Conservation (phyloP, 1,140 invertebrate species). For the Elysia chlorotica region DNA sequence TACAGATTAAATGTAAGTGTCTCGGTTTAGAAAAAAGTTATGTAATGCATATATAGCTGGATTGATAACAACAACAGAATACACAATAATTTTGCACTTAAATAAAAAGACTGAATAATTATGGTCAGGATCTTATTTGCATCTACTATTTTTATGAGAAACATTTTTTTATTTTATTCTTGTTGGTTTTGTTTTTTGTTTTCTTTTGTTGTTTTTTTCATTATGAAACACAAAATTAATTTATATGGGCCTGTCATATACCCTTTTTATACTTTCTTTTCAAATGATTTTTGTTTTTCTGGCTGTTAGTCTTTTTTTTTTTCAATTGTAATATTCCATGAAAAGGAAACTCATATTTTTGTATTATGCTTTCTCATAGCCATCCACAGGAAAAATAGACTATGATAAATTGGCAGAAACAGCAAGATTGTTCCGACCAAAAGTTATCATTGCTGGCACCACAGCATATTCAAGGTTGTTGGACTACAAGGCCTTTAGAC, state of each 20-base stretch:
- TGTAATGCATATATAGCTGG: neutral
- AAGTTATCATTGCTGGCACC: conserved; percentile 85
- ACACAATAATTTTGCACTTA: too few species aligned
- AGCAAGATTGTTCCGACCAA: conserved; percentile 87
- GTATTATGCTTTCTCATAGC: conserved; percentile 43
- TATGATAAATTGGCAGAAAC: conserved; percentile 85
- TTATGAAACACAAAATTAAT: too few species aligned
- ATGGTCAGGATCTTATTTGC: too few species aligned
- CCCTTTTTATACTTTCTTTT: too few species aligned
- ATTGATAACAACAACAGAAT: neutral
- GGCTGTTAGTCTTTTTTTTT: too few species aligned
- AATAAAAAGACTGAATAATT: too few species aligned
- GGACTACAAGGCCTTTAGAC: conserved; percentile 81
- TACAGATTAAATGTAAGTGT: conserved; percentile 84
- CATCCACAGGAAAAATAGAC: conserved; percentile 86
- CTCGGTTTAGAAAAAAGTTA: too few species aligned
- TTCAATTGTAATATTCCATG: too few species aligned
- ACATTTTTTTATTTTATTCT: neutral
- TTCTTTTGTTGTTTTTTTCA: neutral
- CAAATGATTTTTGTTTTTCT: too few species aligned
- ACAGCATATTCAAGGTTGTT: conserved; percentile 83
- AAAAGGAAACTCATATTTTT: neutral
- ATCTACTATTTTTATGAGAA: neutral
- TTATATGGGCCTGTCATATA: too few species aligned
- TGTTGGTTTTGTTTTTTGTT: neutral